phyloP scores from a whole-genome alignment of 2,797 vertebrate species.

The Acanthurus lineatus region DNA sequence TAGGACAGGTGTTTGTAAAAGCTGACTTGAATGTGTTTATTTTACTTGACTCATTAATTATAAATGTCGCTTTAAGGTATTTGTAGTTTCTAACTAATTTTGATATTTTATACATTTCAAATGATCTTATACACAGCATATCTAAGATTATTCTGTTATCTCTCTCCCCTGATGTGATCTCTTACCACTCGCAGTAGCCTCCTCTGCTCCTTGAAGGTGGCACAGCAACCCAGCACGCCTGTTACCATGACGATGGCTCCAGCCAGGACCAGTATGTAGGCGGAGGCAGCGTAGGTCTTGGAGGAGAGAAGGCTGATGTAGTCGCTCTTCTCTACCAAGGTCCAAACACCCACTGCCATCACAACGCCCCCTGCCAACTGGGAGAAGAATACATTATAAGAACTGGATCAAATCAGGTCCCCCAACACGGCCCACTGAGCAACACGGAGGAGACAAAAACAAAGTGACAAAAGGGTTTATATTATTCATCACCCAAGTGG shows the following conservation, averaged over 20 bases:
- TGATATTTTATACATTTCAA: background rate
- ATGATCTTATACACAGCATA: no score
- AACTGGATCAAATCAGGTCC: background rate
- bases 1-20: no score
- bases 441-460: slow-evolving; percentile 9
- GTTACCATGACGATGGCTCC: slow-evolving; percentile 88
- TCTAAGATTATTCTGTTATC: no score
- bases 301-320: slow-evolving; percentile 98
- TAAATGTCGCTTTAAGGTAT: no score
- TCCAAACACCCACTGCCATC: slow-evolving; percentile 97
- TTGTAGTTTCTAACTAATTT: background rate
- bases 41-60: background rate
- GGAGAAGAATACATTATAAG: slow-evolving; percentile 43
- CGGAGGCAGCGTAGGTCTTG: slow-evolving; percentile 93
- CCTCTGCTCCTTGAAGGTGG: slow-evolving; percentile 87
- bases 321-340: slow-evolving; percentile 94
- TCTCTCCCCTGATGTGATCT: slow-evolving; percentile 30
- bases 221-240: slow-evolving; percentile 88
- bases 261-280: slow-evolving; percentile 91
- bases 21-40: background rate
- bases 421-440: background rate
- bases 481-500: slow-evolving; percentile 16
- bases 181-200: slow-evolving; percentile 89
- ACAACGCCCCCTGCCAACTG: slow-evolving; percentile 94
- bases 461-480: slow-evolving; percentile 22